These are phyloP conservation scores for Pristionchus entomophagus DNA, from an alignment of 2,888 invertebrate species.

Conservation along the genomic window DNA sequence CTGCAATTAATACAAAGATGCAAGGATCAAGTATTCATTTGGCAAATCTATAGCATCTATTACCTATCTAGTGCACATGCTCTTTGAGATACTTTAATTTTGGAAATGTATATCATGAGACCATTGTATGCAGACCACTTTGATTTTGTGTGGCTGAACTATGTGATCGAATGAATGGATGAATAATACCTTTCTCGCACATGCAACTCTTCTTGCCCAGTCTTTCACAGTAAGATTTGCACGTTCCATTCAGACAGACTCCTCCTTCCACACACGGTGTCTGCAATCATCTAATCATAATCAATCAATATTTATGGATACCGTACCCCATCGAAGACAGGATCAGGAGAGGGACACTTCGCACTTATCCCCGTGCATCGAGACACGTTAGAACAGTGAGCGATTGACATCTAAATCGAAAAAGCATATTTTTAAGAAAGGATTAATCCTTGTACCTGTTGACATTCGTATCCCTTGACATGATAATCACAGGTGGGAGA, in stretches of 20 bases:
- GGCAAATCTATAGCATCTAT: too few species aligned
- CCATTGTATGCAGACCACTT: too few species aligned
- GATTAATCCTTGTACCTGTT: not conserved
- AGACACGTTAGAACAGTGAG: constrained; percentile 24
- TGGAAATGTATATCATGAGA: too few species aligned
- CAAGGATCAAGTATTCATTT: not conserved
- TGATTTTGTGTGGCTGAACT: too few species aligned
- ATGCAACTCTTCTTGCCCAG: constrained; percentile 88
- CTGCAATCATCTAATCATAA: constrained; percentile 86
- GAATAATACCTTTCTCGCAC: constrained; percentile 94
- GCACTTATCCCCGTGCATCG: constrained; percentile 39
- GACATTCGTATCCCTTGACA: constrained; percentile 33
- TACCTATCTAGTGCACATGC: not conserved
- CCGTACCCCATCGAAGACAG: constrained; percentile 34
- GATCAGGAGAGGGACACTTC: constrained; percentile 17
- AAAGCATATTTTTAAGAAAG: not conserved
- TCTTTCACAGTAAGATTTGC: constrained; percentile 94
- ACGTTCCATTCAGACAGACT: constrained; percentile 90
- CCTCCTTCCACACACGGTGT: constrained; percentile 90
- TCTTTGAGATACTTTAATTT: too few species aligned
- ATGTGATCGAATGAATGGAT: too few species aligned
- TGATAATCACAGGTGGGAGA: constrained; percentile 15
- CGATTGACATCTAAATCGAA: not conserved
- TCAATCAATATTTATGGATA: not conserved
- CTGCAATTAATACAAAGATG: constrained; percentile 78